phyloP scores from a whole-genome alignment of 2,888 invertebrate genomes.

The Ormyrus pomaceus region DNA sequence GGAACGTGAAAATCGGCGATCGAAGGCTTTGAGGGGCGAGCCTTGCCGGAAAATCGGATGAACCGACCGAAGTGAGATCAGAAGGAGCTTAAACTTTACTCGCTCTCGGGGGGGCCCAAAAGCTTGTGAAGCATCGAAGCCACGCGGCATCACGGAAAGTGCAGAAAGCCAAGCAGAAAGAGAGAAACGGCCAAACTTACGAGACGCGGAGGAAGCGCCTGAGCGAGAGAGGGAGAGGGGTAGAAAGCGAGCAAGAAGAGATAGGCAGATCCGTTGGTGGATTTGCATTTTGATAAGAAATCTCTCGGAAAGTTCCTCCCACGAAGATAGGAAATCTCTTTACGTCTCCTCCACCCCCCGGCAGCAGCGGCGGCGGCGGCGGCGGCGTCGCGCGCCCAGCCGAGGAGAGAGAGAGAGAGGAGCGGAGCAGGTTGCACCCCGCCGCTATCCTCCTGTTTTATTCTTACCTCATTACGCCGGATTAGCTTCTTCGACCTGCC shows the following conservation, averaged over 20 bases:
- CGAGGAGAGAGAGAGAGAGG: neutral
- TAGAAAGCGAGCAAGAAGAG: conserved; percentile 41
- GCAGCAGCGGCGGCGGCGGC: neutral
- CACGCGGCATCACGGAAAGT: conserved; percentile 26
- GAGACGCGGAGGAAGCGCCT: conserved; percentile 9
- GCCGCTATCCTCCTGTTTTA: conserved; percentile 65
- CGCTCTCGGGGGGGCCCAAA: conserved; percentile 30
- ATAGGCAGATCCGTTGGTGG: conserved; percentile 66
- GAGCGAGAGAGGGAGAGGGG: neutral
- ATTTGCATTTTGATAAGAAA: conserved; percentile 76
- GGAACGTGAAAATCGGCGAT: conserved; percentile 55
- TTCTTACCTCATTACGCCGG: conserved; percentile 73
- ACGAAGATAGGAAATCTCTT: conserved; percentile 64
- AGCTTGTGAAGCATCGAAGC: conserved; percentile 22
- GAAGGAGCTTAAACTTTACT: conserved; percentile 53
- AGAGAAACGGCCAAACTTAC: conserved; percentile 55
- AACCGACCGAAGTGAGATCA: conserved; percentile 52
- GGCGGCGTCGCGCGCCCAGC: neutral
- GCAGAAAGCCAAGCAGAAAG: conserved; percentile 53
- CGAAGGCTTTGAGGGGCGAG: conserved; percentile 43
- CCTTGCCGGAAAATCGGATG: conserved; percentile 57
- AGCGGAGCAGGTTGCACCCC: neutral
- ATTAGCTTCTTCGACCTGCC: conserved; percentile 70
- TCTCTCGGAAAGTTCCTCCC: conserved; percentile 71
- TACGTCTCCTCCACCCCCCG: conserved; percentile 52